Percentiles rank a stretch among this genome's conserved stretches.
Evolutionary conservation across 2,888 invertebrate genomes (phyloP).

Genomic region (Oscheius myriophilus): DNA sequence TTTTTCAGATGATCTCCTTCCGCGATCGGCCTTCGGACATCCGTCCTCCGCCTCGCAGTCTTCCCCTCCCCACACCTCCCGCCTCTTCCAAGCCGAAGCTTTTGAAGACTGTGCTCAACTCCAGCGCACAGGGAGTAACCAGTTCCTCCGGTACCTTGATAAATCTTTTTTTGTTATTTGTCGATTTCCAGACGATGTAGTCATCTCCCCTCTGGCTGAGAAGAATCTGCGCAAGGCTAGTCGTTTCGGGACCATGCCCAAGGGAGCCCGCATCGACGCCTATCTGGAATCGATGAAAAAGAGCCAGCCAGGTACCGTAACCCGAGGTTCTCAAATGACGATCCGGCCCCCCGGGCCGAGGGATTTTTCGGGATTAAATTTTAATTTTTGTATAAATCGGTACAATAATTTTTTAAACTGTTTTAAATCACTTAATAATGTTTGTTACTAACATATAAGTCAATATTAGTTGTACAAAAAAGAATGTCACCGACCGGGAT

Average conservation of each 20-base stretch:
- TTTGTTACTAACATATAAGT: too few relatives aligned
- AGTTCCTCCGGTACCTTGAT: slow-evolving; percentile 13
- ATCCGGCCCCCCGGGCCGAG: too few relatives aligned
- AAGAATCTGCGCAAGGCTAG: slow-evolving; percentile 77
- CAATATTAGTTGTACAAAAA: too few relatives aligned
- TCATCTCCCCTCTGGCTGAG: slow-evolving; percentile 56
- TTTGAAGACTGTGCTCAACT: slow-evolving; percentile 45
- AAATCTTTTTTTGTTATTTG: neutral
- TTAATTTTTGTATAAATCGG: too few relatives aligned
- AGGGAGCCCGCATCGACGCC: slow-evolving; percentile 93
- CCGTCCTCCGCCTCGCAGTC: slow-evolving; percentile 35
- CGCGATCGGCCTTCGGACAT: slow-evolving; percentile 33
- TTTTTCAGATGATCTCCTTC: slow-evolving; percentile 37
- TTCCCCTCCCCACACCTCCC: slow-evolving; percentile 56
- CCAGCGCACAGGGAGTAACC: slow-evolving; percentile 37
- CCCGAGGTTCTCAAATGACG: too few relatives aligned
- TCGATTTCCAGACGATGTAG: slow-evolving; percentile 33
- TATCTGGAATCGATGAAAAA: slow-evolving; percentile 85
- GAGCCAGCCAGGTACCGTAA: slow-evolving; percentile 25
- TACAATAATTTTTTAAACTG: too few relatives aligned
- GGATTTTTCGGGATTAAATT: too few relatives aligned
- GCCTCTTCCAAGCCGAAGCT: slow-evolving; percentile 63
- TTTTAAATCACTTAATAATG: too few relatives aligned
- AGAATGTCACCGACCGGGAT: too few relatives aligned
- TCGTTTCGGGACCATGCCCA: slow-evolving; percentile 94